These are phyloP conservation scores for Acronicta leporina DNA, from an alignment of 2,888 invertebrate genomes.

Conservation along the genomic window DNA sequence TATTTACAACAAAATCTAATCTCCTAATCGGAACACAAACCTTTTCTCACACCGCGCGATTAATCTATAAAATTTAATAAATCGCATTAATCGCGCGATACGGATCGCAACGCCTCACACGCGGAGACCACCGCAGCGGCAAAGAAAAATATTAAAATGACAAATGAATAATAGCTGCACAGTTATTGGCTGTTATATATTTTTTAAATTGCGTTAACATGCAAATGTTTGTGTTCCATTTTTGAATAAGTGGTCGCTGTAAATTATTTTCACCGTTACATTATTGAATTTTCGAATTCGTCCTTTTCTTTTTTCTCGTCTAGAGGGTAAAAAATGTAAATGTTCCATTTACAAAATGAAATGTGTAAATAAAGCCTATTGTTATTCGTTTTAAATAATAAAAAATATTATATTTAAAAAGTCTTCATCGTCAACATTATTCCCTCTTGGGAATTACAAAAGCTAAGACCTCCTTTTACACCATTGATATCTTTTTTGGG, in stretches of 20 bases:
- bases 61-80: conserved; percentile 49
- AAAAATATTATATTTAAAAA: no score
- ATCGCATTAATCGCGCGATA: conserved; percentile 49
- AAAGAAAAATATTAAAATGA: conserved; percentile 38
- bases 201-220: conserved; percentile 14
- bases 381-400: no score
- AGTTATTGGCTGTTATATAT: conserved; percentile 27
- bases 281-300: background rate
- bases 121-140: conserved; percentile 43
- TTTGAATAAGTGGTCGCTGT: conserved; percentile 18
- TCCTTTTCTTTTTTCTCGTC: no score
- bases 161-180: conserved; percentile 44
- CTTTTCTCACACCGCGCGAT: conserved; percentile 25
- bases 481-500: no score
- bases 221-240: conserved; percentile 16
- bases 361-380: no score
- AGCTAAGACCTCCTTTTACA: no score
- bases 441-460: no score
- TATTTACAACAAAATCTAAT: conserved; percentile 5
- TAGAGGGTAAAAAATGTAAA: no score
- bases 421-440: no score
- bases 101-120: conserved; percentile 47
- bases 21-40: conserved; percentile 30
- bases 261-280: conserved; percentile 5
- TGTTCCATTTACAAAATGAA: no score